Conservation (phyloP, 2,797 vertebrate genomes). For the Sebastes iracundus region DNA sequence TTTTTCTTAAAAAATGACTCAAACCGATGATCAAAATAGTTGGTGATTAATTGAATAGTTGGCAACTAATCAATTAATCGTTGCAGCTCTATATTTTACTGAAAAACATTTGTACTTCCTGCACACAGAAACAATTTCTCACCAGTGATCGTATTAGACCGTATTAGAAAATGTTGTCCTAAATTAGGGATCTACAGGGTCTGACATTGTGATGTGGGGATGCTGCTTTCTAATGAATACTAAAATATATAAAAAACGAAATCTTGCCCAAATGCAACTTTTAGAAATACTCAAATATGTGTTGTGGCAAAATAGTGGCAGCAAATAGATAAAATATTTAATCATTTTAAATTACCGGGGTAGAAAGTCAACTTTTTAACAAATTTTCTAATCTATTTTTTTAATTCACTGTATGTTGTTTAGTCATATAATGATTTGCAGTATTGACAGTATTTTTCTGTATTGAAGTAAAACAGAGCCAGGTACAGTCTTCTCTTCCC, state of each 20-base stretch:
- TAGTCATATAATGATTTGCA: too few species aligned
- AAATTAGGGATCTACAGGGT: not conserved
- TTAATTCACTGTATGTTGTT: not conserved
- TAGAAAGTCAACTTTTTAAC: not conserved
- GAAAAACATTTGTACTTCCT: too few species aligned
- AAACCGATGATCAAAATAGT: too few species aligned
- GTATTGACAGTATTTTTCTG: not conserved
- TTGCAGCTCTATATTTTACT: too few species aligned
- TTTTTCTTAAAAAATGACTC: too few species aligned
- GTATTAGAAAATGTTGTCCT: not conserved
- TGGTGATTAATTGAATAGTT: too few species aligned
- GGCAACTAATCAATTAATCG: too few species aligned
- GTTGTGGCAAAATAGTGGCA: not conserved
- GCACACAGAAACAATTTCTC: too few species aligned
- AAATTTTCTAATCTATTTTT: not conserved
- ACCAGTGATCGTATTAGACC: too few species aligned
- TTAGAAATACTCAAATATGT: not conserved
- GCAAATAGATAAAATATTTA: not conserved
- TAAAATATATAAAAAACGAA: not conserved
- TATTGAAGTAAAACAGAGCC: not conserved
- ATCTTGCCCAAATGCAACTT: not conserved
- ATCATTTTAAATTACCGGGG: not conserved
- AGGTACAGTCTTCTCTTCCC: not conserved
- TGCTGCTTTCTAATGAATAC: not conserved
- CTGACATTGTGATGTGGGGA: not conserved